Percentiles rank a stretch among this genome's conserved stretches.
These are phyloP conservation scores for Aphelinus certus DNA, from an alignment of 1,140 invertebrate genomes.

Conservation along the genomic window DNA sequence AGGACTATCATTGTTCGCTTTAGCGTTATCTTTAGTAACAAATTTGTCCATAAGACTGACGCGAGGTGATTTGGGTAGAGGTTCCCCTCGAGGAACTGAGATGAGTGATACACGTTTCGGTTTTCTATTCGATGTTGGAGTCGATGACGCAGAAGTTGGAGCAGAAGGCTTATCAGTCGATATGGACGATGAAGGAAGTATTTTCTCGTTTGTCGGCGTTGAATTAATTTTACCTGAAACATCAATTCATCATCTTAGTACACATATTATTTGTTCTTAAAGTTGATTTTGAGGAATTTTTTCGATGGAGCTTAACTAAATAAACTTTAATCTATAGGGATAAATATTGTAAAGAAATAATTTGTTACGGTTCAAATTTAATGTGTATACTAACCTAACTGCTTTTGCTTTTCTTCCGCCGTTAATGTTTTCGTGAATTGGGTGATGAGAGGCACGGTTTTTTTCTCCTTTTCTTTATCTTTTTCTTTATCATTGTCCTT, in stretches of 20 bases:
- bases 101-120: conserved; percentile 57
- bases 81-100: conserved; percentile 52
- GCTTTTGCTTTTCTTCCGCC: conserved; percentile 65
- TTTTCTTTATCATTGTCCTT: conserved; percentile 40
- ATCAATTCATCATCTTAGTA: too few species aligned
- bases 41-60: conserved; percentile 48
- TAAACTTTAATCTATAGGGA: too few species aligned
- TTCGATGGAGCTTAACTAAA: too few species aligned
- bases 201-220: conserved; percentile 1
- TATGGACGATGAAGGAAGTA: neutral
- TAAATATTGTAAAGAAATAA: too few species aligned
- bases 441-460: conserved; percentile 65
- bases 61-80: conserved; percentile 48
- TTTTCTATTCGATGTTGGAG: conserved; percentile 42
- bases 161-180: conserved; percentile 44
- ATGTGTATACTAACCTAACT: conserved; percentile 39
- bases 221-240: too few species aligned
- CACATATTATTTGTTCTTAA: too few species aligned
- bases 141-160: neutral
- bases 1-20: neutral
- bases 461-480: conserved; percentile 58
- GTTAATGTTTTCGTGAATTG: conserved; percentile 69
- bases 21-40: conserved; percentile 16
- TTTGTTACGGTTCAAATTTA: too few species aligned
- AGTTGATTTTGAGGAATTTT: too few species aligned